phyloP scores from a whole-genome alignment of 2,888 invertebrate genomes.

The Meiosimyza decipiens region DNA sequence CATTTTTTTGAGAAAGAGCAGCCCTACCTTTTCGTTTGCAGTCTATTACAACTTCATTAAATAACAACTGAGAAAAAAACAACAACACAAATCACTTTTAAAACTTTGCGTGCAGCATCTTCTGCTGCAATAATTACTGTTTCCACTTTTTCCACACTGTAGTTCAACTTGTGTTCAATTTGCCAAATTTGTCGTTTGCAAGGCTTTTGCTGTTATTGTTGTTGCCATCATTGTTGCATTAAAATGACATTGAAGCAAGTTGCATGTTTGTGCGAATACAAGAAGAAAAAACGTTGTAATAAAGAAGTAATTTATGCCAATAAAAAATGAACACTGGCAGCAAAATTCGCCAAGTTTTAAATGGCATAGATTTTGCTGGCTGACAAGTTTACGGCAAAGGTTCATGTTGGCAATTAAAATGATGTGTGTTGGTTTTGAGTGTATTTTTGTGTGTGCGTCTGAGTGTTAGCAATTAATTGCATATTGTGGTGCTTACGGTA shows the following conservation, averaged over 20 bases:
- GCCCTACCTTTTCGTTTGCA: constrained; percentile 1
- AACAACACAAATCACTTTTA: background rate
- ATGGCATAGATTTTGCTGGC: background rate
- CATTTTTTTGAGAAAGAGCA: background rate
- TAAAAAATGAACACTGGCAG: background rate
- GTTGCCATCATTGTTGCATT: constrained; percentile 26
- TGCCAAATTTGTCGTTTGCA: constrained; percentile 42
- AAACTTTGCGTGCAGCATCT: constrained; percentile 15
- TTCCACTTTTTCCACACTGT: constrained; percentile 2
- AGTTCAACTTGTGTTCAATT: constrained; percentile 22
- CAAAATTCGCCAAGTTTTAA: background rate
- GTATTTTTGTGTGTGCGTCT: too few species aligned
- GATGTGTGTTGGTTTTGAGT: too few species aligned
- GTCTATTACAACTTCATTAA: constrained; percentile 15
- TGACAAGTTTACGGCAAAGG: background rate
- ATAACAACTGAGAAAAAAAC: background rate
- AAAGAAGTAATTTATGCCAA: background rate
- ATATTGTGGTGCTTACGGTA: too few species aligned
- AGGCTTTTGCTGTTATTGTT: constrained; percentile 34
- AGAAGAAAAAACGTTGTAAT: background rate
- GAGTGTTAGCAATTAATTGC: too few species aligned
- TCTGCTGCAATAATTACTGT: background rate
- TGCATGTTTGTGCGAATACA: constrained; percentile 9
- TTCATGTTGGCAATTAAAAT: constrained; percentile 10
- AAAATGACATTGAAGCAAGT: constrained; percentile 34